phyloP scores from a whole-genome alignment of 2,888 invertebrate species.

The Blastobasis adustella region DNA sequence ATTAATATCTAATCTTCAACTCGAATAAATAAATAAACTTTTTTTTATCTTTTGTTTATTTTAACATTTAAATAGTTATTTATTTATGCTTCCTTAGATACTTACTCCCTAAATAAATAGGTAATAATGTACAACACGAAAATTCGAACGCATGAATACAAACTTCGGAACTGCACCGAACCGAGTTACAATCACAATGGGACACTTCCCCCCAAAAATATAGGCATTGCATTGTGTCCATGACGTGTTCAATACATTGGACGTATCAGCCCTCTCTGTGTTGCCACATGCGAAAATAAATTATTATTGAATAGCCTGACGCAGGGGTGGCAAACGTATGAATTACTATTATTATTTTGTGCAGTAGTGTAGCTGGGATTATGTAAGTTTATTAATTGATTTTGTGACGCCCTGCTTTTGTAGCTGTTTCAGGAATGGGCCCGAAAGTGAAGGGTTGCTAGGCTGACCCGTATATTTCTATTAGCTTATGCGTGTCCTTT shows the following conservation, averaged over 20 bases:
- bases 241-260: constrained; percentile 10
- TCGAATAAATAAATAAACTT: no score
- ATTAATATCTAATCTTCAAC: no score
- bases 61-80: no score
- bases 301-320: constrained; percentile 12
- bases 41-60: no score
- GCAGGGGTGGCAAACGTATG: constrained; percentile 2
- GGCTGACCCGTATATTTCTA: no score
- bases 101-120: no score
- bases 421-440: neutral
- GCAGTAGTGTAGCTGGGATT: neutral
- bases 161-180: no score
- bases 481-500: no score
- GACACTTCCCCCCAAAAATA: constrained; percentile 24
- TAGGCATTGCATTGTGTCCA: constrained; percentile 2
- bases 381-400: neutral
- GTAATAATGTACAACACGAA: no score
- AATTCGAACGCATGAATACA: no score
- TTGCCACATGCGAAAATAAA: constrained; percentile 14
- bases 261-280: constrained; percentile 23
- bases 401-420: neutral
- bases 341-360: constrained; percentile 4
- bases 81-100: no score
- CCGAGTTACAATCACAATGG: constrained; percentile 15
- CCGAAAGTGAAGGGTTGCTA: no score